These are phyloP conservation scores for Hybos culiciformis DNA, from an alignment of 2,888 invertebrate species.

Conservation along the genomic window DNA sequence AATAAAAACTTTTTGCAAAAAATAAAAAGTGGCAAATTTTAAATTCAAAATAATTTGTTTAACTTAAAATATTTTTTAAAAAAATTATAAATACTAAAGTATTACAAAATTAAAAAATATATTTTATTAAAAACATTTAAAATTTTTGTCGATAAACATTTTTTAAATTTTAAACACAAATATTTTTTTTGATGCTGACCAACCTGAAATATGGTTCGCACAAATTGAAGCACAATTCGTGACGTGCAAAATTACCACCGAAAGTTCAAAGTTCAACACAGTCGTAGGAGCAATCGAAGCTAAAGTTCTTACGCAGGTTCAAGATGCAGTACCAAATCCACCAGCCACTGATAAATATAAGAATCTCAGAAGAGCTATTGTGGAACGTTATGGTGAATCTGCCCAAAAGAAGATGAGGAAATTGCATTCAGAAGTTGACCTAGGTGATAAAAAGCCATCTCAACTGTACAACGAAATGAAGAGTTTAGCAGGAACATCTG, in stretches of 20 bases:
- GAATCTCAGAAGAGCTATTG: constrained; percentile 12
- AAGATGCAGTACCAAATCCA: constrained; percentile 13
- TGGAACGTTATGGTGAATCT: constrained; percentile 13
- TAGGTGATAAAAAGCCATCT: constrained; percentile 13
- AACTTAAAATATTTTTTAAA: too few relatives aligned
- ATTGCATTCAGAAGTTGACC: constrained; percentile 11
- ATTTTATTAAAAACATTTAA: too few relatives aligned
- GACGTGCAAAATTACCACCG: constrained; percentile 14
- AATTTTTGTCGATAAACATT: too few relatives aligned
- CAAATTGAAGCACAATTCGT: constrained; percentile 20
- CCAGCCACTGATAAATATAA: constrained; percentile 13
- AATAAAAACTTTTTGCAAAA: too few relatives aligned
- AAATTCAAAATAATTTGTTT: too few relatives aligned
- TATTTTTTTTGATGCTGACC: too few relatives aligned
- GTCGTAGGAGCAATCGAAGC: constrained; percentile 15
- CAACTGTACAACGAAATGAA: constrained; percentile 14
- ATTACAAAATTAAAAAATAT: too few relatives aligned
- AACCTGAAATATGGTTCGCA: constrained; percentile 21
- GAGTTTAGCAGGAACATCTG: constrained; percentile 7
- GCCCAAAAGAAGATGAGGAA: constrained; percentile 13
- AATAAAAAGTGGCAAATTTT: too few relatives aligned
- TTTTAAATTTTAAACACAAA: too few relatives aligned
- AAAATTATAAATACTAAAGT: too few relatives aligned
- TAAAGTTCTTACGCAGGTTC: constrained; percentile 14
- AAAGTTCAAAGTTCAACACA: constrained; percentile 17